Evolutionary conservation across 2,888 invertebrate genomes (phyloP), one percentile per base, ranked within the genome.

Genomic region (Galerucella nymphaeae): DNA sequence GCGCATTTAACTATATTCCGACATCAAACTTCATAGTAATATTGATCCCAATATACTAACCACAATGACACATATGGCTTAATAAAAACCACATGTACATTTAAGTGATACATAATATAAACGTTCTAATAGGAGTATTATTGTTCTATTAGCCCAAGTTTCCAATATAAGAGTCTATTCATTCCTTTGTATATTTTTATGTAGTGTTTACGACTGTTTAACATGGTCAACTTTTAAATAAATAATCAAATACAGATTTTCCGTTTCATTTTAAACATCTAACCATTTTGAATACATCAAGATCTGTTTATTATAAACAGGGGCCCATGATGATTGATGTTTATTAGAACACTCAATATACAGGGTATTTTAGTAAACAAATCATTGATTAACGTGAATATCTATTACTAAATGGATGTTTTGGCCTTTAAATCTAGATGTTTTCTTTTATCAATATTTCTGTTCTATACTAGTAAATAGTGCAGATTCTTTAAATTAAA

Each of bases 161-260:
- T 42, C 11, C 4, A 13, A 14, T 45, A 45, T 45, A 45, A 38
- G 30, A 38, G 30, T 45, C 45, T 45, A 45, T 45, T 45, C 45
- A 45, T 4, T 42, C n/a, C n/a, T 16, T n/a, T 50, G 50, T 50
- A 8, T 50, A 50, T 8, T n/a, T 50, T 50, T n/a, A 50, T 50
- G 50, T 50, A n/a, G 50, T 50, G 50, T 14, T 50, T 14, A 50
- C 50, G 8, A 16, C 50, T 50, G 50, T 16, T 50, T 50, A 50
- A 50, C 14, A 50, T 16, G 50, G 50, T 50, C 50, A 50, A n/a
- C n/a, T 50, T n/a, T n/a, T 50, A 50, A 50, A 50, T 50, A 50
- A 50, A 50, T 50, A 50, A 50, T 50, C 50, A 50, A 50, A 50
- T n/a, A n/a, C 48, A 48, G 16, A n/a, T 14, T 45, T 45, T 1